Base-by-base conservation (phyloP, 2,113 vertebrate genomes). In the Empidonax traillii region DNA sequence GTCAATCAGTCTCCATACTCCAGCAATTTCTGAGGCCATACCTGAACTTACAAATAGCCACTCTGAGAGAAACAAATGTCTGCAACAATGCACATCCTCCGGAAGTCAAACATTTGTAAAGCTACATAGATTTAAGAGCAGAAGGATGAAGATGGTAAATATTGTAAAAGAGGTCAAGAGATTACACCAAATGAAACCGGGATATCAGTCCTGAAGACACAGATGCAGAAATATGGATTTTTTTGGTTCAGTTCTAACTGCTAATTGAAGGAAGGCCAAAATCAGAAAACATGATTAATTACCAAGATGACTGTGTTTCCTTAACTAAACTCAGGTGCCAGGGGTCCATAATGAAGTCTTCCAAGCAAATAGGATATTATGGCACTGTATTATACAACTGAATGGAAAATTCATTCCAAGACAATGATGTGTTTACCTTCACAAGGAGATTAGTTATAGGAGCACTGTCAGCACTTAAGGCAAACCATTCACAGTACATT, bases 381-480 rank as follows among this genome's bases (percentile, higher is more conserved):
- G 33, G 88, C 56, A 43, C 52, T 67, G 87, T 77, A 82, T 90
- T 94, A 71, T 81, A 76, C 49, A 95, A 90, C 87, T 95, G 95
- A 97, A 87, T 83, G 85, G 93, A 95, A 97, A 97, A 95, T 94
- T 93, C 69, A 68, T 56, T 91, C 47, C 73, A 82, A 90, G 93
- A 96, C 94, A 96, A 95, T 63, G 89, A 95, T 80, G 85, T 91
- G 88, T 87, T 97, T 91, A 94, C 96, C 94, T 98, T 94, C 95
- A 86, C 79, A 83, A 22, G 71, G 92, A 97, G 91, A 92, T 93
- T 94, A 97, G 68, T 94, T 97, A 94, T 41, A 97, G 90, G 18
- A 90, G 95, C 97, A 94, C 52, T 95, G 97, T 96, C 97, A 97
- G 94, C 95, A 98, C 94, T 97, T 97, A 96, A 97, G 96, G 96